Conservation (phyloP, 53 echinoderm and acorn worm species). For the Crossaster papposus region DNA sequence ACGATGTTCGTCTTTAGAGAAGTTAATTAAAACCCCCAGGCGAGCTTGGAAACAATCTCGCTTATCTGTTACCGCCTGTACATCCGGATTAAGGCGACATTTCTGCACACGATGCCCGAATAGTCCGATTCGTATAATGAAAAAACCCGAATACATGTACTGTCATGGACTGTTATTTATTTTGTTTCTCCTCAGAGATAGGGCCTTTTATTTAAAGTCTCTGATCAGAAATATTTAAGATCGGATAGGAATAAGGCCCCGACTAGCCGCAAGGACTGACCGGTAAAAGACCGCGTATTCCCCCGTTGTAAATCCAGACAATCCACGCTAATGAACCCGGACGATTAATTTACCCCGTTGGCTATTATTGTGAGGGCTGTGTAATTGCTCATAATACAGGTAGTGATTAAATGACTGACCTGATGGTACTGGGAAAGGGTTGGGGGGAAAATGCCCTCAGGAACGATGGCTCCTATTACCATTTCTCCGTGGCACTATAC, state of each 20-base stretch:
- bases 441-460: not conserved
- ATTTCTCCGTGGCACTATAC: not conserved
- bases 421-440: not conserved
- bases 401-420: not conserved
- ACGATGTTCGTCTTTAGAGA: not conserved
- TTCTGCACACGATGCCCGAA: not conserved
- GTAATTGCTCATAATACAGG: slow-evolving; percentile 33
- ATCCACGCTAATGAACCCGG: slow-evolving; percentile 28
- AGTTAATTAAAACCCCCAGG: slow-evolving; percentile 24
- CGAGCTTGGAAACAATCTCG: not conserved
- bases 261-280: slow-evolving; percentile 6
- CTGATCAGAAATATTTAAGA: not conserved
- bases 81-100: not conserved
- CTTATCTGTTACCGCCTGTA: slow-evolving; percentile 22
- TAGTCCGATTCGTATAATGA: slow-evolving; percentile 28
- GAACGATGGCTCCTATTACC: slow-evolving; percentile 10
- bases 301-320: not conserved
- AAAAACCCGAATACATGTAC: not conserved
- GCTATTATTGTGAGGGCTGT: not conserved
- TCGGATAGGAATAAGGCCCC: not conserved
- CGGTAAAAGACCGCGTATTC: not conserved
- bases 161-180: not conserved
- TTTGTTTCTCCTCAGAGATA: not conserved
- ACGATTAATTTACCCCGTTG: not conserved
- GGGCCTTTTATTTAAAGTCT: not conserved